Conservation (phyloP, 2,113 vertebrate species). For the Neotragus pygmaeus region DNA sequence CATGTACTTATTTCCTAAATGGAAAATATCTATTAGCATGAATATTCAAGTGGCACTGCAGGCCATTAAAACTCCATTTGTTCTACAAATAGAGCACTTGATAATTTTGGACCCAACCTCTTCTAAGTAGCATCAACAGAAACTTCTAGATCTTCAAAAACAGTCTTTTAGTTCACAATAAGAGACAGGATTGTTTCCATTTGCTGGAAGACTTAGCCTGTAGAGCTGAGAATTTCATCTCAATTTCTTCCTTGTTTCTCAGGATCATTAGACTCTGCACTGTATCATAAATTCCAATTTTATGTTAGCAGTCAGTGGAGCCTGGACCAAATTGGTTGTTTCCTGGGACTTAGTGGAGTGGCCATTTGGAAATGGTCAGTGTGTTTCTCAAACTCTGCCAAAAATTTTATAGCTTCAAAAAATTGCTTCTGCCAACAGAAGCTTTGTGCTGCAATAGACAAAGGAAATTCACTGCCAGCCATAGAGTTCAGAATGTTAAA, state of each 20-base stretch:
- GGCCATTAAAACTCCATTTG: slow-evolving; percentile 65
- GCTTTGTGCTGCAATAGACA: neutral
- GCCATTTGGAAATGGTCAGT: neutral
- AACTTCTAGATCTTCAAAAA: slow-evolving; percentile 4
- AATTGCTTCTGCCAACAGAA: neutral
- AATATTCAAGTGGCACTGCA: slow-evolving; percentile 52
- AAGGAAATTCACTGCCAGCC: slow-evolving; percentile 7
- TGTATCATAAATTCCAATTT: neutral
- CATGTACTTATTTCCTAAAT: slow-evolving; percentile 61
- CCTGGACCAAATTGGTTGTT: neutral
- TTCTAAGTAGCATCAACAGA: neutral
- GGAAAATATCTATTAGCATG: slow-evolving; percentile 49
- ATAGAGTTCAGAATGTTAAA: neutral
- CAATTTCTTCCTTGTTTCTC: slow-evolving; percentile 39
- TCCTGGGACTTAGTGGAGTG: neutral
- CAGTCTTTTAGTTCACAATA: neutral
- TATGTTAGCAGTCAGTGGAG: neutral
- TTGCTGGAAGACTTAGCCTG: neutral
- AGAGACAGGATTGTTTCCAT: neutral
- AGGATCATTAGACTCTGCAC: neutral
- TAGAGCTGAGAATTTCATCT: neutral
- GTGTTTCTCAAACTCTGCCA: neutral
- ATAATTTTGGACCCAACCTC: slow-evolving; percentile 35
- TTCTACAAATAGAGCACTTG: slow-evolving; percentile 56
- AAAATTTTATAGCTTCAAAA: slow-evolving; percentile 43